Evolutionary conservation across 2,797 vertebrate genomes (phyloP), one percentile per base, ranked within the genome.

Genomic region (Mormyrops attenuatus): DNA sequence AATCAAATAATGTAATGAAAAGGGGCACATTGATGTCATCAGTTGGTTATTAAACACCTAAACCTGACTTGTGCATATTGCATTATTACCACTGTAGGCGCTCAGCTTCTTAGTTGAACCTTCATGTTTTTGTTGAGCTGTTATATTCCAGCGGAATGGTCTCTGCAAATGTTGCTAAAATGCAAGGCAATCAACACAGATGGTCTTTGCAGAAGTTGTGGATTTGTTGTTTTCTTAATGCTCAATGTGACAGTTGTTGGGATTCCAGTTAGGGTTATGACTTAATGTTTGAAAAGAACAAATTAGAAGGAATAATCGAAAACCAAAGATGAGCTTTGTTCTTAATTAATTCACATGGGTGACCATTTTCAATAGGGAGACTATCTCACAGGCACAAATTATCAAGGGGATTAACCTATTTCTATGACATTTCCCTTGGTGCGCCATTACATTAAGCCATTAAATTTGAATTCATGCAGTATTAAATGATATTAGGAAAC

Each of bases 271-370:
- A 80, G 15, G 38, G 17, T 80, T 38, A 80, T n/a, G 17, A 44
- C 15, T 80, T 80, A 20, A 80, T 80, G 82, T 22, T 5, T 30
- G 22, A 55, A 87, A 38, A n/a, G 13, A 60, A 9, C 53, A 60
- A 87, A 87, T 11, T 41, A 88, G 20, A 47, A 88, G 44, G 26
- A 38, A 52, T 85, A 85, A 22, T 20, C 30, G 38, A 57, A 88
- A 88, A 63, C 52, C 0, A 20, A 60, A 63, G 34, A 88, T n/a
- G 9, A 47, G 34, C 41, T 63, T 88, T 88, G 55, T 88, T 49
- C 57, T 66, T 88, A 63, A 88, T 63, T 88, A 22, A 87, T 88
- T 63, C 87, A 66, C 55, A n/a, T 63, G 55, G 57, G 20, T 88
- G 57, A 49, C 20, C 57, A 26, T 44, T 63, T 63, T 44, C 38